Evolutionary conservation across 2,113 vertebrate genomes (phyloP), one percentile per base, ranked within the genome.

Genomic region (Coturnix japonica): DNA sequence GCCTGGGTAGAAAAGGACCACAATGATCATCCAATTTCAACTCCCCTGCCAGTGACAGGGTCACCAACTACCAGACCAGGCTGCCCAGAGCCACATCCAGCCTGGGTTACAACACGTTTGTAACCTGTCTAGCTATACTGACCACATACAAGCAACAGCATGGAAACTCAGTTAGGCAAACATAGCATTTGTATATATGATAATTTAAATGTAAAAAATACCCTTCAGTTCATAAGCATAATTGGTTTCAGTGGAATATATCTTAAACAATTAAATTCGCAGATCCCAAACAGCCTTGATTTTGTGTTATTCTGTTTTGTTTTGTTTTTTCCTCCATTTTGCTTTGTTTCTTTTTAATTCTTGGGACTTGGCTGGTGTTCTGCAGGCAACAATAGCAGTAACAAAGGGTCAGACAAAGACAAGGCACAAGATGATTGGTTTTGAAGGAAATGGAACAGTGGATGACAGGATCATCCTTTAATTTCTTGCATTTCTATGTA

Each of bases 401-500:
- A 33, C 49, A 70, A 43, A 33, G 64, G 37, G 31, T 73, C 30
- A 44, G 63, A 61, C 33, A 69, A 61, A 88, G 54, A 4, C 2
- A 2, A 86, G 28, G 33, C 33, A 39, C 43, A 43, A 26, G 41
- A 60, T 41, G 25, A 39, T 90, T 37, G 26, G 60, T 26, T 30
- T 21, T 1, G 2, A 74, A 72, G 19, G 43, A 82, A 91, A 75
- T 75, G 26, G 66, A 9, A 37, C 54, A 81, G 65, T 17, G 43
- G 13, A 18, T 49, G 26, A 35, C 54, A 59, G 41, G 28, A 46
- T 70, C 67, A 54, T 76, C 44, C 70, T 81, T 84, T 76, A 69
- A 51, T 81, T 81, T 91, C 44, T 86, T 93, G n/a, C 7, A 49
- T 89, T 92, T 91, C 81, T 54, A 18, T 69, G 46, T 28, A 75